phyloP scores from a whole-genome alignment of 1,140 invertebrate species.

The Zaprionus tsacasi region DNA sequence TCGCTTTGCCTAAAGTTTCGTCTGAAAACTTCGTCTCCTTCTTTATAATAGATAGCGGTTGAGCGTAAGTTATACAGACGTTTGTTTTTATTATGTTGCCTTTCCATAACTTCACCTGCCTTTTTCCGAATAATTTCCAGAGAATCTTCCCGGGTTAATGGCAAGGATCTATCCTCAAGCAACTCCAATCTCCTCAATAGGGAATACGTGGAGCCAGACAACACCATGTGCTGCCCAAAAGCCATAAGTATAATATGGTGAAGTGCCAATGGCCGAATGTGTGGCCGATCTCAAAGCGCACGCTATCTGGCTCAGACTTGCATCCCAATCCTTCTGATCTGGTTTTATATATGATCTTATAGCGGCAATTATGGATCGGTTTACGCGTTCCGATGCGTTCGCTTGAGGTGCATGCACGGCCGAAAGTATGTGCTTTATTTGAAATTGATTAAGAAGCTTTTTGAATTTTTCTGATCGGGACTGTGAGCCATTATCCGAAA shows the following conservation, averaged over 20 bases:
- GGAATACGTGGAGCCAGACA: background rate
- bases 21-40: too few relatives aligned
- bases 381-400: conserved; percentile 31
- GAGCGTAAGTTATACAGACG: too few relatives aligned
- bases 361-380: conserved; percentile 13
- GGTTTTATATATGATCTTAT: background rate
- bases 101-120: background rate
- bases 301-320: background rate
- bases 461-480: conserved; percentile 7
- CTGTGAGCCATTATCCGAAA: background rate
- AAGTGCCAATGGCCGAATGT: background rate
- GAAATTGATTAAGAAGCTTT: conserved; percentile 9
- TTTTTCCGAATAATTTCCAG: conserved; percentile 2
- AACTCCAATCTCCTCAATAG: background rate
- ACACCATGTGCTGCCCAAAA: conserved; percentile 21
- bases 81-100: background rate
- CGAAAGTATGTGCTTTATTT: conserved; percentile 10
- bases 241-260: background rate
- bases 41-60: too few relatives aligned
- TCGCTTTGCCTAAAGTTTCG: too few relatives aligned
- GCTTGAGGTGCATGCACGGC: conserved; percentile 41
- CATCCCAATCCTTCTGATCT: conserved; percentile 33
- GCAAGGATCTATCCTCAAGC: background rate
- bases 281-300: background rate
- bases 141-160: conserved; percentile 4